phyloP scores from a whole-genome alignment of 2,888 invertebrate species.

The Eupithecia vulgata region DNA sequence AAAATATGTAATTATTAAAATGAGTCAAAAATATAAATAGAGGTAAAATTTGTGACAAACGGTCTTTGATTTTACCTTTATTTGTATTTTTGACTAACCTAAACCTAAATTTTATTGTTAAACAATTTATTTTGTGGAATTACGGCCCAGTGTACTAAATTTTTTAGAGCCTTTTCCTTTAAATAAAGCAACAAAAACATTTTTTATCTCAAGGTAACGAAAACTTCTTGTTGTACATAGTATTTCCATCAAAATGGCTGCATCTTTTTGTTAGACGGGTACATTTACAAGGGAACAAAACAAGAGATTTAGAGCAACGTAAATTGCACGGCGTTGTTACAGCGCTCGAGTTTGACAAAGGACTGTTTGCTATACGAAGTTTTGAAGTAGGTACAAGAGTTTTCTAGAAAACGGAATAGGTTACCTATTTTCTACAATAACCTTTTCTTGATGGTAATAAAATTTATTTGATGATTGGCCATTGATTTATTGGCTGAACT shows the following conservation, averaged over 20 bases:
- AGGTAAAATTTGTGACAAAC: too few relatives aligned
- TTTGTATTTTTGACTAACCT: too few relatives aligned
- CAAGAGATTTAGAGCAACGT: constrained; percentile 40
- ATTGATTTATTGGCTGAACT: too few relatives aligned
- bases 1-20: too few relatives aligned
- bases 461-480: too few relatives aligned
- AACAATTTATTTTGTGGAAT: too few relatives aligned
- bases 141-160: not conserved
- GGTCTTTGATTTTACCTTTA: too few relatives aligned
- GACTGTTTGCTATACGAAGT: constrained; percentile 30
- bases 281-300: constrained; percentile 39
- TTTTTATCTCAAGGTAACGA: not conserved
- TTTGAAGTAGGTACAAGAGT: constrained; percentile 22
- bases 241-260: constrained; percentile 35
- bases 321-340: constrained; percentile 41
- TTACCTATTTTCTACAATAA: not conserved
- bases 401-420: constrained; percentile 9
- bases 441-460: not conserved
- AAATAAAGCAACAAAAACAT: not conserved
- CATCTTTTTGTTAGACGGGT: constrained; percentile 34
- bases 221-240: not conserved
- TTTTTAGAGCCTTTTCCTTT: not conserved
- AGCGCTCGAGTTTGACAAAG: constrained; percentile 36
- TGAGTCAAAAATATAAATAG: too few relatives aligned
- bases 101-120: too few relatives aligned